Evolutionary conservation across 2,797 vertebrate species (phyloP), one percentile per base, ranked within the genome.

Genomic region (Synanceia verrucosa): DNA sequence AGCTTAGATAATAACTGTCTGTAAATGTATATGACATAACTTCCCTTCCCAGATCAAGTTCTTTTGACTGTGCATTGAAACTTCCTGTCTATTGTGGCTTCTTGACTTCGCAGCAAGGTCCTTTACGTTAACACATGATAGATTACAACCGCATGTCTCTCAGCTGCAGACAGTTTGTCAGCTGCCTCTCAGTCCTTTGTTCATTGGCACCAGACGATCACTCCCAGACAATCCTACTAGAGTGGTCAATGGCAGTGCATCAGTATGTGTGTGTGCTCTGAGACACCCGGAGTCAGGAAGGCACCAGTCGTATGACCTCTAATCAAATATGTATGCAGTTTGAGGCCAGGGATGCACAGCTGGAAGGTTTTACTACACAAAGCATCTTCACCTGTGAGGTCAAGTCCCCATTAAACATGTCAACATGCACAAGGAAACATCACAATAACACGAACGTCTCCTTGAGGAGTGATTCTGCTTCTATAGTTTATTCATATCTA

Each of bases 241-340:
- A 65, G 18, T 58, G 19, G 4, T 62, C 57, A 66, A 1, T 65
- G 36, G 44, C 28, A 56, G 57, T 48, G 57, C 74, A 43, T 57
- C 26, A 41, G 55, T 48, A 62, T 59, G 52, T 52, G 58, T 23
- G 59, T 62, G 68, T 24, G 34, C 1, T 24, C 2, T 57, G 26
- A 53, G 56, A 66, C 13, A 19, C 19, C 9, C 33, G 39, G 31
- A 59, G 50, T 65, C 85, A 84, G 81, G 61, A 74, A 86, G 88
- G 82, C 83, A 78, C 82, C 82, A 81, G 76, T 75, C 48, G 34
- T 63, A 55, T 31, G 6, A 55, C 24, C 21, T 34, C 64, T 82
- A 57, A 89, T 90, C 9, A 89, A 91, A 86, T 82, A 91, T 89
- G 78, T 65, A 88, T 79, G 79, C 19, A 31, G 29, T 55, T 53